Evolutionary conservation across 2,113 vertebrate species (phyloP), one percentile per base, ranked within the genome.

Genomic region (Meleagris gallopavo): DNA sequence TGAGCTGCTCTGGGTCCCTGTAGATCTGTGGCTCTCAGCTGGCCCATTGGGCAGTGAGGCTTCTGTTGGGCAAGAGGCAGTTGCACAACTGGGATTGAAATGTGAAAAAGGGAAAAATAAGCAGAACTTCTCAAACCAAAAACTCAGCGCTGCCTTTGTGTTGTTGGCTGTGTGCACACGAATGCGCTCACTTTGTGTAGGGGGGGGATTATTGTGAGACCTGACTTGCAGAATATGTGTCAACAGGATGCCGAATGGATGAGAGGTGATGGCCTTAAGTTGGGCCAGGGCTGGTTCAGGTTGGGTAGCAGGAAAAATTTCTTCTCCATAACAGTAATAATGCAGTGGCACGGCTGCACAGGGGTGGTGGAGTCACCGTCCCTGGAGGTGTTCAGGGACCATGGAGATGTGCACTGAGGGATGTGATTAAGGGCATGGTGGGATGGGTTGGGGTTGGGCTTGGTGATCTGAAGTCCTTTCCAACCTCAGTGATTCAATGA

Each of bases 1-100:
- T 0, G 2, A 80, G 64, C 50, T 36, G 2, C 0, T 0, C 43
- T 13, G 64, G 55, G 85, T 41, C 27, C 45, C n/a, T 6, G 1
- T 1, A 32, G 57, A n/a, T 4, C 22, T 19, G 40, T 2, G 3
- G 76, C 57, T 79, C 74, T 79, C 74, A 40, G 46, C 61, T 54
- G 70, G 34, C 13, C 67, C 66, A 2, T 15, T 50, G 46, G 52
- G 55, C 43, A 38, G 0, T 24, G 67, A 7, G 25, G 50, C 77
- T 93, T 92, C 36, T 52, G 45, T 76, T 86, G 84, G 5, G 50
- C 64, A 6, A 5, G 50, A 91, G 60, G 72, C 67, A 21, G 21
- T 55, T 30, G 66, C 87, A 71, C 18, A 13, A 43, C 11, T 50
- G 66, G 89, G 91, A 55, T 94, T 91, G 80, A 83, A 80, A 81